Evolutionary conservation across 2,888 invertebrate genomes (phyloP).

Genomic region (Stenoptilia bipunctidactyla): DNA sequence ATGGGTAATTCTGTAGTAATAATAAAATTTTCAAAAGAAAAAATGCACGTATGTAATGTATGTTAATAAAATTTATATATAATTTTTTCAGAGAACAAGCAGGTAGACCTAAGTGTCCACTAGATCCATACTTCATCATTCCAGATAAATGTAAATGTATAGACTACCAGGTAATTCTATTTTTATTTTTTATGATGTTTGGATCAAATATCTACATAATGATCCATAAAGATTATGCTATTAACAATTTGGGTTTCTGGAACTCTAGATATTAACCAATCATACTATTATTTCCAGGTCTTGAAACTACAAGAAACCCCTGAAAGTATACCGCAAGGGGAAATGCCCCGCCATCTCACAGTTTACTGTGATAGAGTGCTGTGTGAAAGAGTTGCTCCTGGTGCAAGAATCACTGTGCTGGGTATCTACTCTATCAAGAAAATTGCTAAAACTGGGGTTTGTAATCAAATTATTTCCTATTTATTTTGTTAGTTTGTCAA

Average conservation of each 20-base stretch:
- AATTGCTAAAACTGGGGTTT: conserved; percentile 74
- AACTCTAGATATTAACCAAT: no score
- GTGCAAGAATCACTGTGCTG: conserved; percentile 92
- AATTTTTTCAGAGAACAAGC: conserved; percentile 86
- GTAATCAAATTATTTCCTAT: conserved; percentile 14
- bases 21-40: no score
- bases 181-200: neutral
- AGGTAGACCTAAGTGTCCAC: conserved; percentile 91
- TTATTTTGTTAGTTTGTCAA: no score
- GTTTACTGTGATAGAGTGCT: conserved; percentile 93
- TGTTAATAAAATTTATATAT: neutral
- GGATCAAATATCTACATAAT: neutral
- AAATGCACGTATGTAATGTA: neutral
- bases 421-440: conserved; percentile 98
- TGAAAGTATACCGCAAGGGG: conserved; percentile 91
- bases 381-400: conserved; percentile 96
- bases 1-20: no score
- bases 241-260: no score
- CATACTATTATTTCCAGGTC: conserved; percentile 50
- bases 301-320: conserved; percentile 97
- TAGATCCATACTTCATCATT: conserved; percentile 98
- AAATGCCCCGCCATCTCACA: conserved; percentile 96
- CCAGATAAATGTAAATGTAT: conserved; percentile 98
- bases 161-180: conserved; percentile 84
- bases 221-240: neutral